Evolutionary conservation across 2,888 invertebrate species (phyloP).

Genomic region (Sympetrum striolatum): DNA sequence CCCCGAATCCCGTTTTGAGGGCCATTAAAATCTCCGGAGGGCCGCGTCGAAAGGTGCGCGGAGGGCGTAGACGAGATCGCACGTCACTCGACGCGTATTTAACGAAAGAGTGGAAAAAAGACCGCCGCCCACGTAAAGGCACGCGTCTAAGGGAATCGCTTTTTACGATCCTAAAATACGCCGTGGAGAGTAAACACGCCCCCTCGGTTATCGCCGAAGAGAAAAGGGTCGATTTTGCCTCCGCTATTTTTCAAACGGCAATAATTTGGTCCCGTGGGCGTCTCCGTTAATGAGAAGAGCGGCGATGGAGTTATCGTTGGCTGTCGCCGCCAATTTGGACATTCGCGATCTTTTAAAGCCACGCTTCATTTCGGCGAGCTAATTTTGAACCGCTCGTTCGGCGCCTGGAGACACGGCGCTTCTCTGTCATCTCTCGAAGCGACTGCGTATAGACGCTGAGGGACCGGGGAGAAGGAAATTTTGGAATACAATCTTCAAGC

Average conservation of each 20-base stretch:
- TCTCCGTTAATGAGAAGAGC: no score
- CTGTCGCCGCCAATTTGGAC: no score
- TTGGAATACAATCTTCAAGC: no score
- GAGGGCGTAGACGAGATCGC: background rate
- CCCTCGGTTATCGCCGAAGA: background rate
- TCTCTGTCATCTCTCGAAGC: no score
- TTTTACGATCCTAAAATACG: background rate
- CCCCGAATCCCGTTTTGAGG: background rate
- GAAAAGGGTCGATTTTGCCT: background rate
- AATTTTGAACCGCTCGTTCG: no score
- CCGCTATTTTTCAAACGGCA: background rate
- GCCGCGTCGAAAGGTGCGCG: background rate
- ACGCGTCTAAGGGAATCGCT: background rate
- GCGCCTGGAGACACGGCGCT: no score
- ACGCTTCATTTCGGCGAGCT: no score
- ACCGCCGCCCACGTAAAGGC: background rate
- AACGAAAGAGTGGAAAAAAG: background rate
- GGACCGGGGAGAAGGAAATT: no score
- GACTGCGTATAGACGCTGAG: no score
- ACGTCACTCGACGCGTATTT: background rate
- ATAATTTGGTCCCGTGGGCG: background rate
- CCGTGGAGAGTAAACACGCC: background rate
- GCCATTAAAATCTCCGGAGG: background rate
- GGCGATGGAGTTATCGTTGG: no score
- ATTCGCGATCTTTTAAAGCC: no score